phyloP scores from a whole-genome alignment of 2,888 invertebrate species.

The Malthinus flaveolus region DNA sequence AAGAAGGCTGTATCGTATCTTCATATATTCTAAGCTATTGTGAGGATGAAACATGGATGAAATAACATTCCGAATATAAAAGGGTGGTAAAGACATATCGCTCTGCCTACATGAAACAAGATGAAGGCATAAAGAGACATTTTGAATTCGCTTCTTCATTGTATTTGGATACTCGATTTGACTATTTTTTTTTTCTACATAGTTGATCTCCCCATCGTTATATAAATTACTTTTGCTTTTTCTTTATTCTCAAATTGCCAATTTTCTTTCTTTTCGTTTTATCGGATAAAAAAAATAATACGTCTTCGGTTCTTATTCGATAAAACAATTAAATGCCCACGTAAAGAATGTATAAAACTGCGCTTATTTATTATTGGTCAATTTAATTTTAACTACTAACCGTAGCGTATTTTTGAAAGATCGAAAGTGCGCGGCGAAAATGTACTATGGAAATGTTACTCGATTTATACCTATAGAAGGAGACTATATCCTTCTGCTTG shows the following conservation, averaged over 20 bases:
- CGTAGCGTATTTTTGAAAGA: too few relatives aligned
- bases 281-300: neutral
- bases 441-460: too few relatives aligned
- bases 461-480: too few relatives aligned
- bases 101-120: conserved; percentile 25
- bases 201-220: conserved; percentile 12
- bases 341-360: too few relatives aligned
- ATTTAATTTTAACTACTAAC: too few relatives aligned
- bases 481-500: too few relatives aligned
- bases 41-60: conserved; percentile 38
- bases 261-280: neutral
- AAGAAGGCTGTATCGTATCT: conserved; percentile 35
- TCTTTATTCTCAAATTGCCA: neutral
- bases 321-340: too few relatives aligned
- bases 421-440: too few relatives aligned
- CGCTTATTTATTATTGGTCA: too few relatives aligned
- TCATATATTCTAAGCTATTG: conserved; percentile 38
- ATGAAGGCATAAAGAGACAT: conserved; percentile 27
- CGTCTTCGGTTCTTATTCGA: too few relatives aligned
- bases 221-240: conserved; percentile 21
- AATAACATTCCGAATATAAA: conserved; percentile 40
- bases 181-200: conserved; percentile 18
- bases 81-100: conserved; percentile 34
- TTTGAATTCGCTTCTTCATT: conserved; percentile 19
- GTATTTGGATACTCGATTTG: conserved; percentile 18